Evolutionary conservation across 2,113 vertebrate genomes (phyloP).

Genomic region (Erythrolamprus reginae): DNA sequence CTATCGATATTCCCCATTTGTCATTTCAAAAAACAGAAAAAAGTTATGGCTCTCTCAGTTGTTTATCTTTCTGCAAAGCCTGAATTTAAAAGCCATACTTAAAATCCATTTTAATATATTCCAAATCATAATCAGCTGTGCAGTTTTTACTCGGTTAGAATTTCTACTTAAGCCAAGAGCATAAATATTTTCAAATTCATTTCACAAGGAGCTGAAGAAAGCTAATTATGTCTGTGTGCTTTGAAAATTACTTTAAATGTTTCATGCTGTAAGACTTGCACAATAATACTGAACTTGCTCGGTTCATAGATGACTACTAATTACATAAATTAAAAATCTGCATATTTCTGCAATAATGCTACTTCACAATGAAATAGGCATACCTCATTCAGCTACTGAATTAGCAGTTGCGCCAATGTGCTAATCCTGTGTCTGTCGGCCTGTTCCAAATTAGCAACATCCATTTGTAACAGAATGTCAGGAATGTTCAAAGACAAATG

Average conservation of each 20-base stretch:
- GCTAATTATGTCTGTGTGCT: not conserved
- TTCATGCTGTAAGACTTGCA: not conserved
- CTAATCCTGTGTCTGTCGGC: not conserved
- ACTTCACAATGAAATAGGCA: not conserved
- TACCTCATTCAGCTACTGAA: not conserved
- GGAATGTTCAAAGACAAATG: slow-evolving; percentile 4
- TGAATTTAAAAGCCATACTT: not conserved
- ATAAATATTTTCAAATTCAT: not conserved
- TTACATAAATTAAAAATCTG: slow-evolving; percentile 37
- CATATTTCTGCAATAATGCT: slow-evolving; percentile 22
- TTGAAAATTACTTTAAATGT: slow-evolving; percentile 21
- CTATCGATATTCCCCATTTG: not conserved
- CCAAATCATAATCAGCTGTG: not conserved
- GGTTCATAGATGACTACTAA: slow-evolving; percentile 36
- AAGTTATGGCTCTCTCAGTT: not conserved
- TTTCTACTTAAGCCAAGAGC: not conserved
- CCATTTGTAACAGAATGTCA: not conserved
- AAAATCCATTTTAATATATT: not conserved
- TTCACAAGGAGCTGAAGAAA: not conserved
- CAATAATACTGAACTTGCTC: slow-evolving; percentile 49
- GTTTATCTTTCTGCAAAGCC: not conserved
- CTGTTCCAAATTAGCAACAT: slow-evolving; percentile 9
- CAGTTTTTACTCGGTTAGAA: not conserved
- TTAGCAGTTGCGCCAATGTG: not conserved
- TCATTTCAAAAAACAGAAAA: not conserved